phyloP scores from a whole-genome alignment of 35 echinoderm and acorn worm genomes.

The Lytechinus pictus region DNA sequence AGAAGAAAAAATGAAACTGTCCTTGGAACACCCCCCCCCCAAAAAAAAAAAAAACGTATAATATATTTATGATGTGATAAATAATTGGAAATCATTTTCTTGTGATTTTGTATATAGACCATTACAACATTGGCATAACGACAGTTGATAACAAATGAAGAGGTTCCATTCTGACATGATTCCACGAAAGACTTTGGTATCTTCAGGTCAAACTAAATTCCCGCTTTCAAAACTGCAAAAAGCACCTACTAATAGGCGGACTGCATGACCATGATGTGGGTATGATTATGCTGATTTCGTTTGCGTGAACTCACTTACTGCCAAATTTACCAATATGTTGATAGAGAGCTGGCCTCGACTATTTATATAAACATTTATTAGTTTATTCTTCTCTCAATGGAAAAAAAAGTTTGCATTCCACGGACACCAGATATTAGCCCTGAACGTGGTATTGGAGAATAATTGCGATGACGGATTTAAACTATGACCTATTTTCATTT shows the following conservation, averaged over 20 bases:
- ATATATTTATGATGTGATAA: too few relatives aligned
- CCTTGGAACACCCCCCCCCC: too few relatives aligned
- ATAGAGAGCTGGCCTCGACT: background rate
- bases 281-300: background rate
- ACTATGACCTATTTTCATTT: background rate
- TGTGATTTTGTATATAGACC: background rate
- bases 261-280: background rate
- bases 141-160: background rate
- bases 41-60: too few relatives aligned
- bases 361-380: constrained; percentile 9
- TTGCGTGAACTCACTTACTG: background rate
- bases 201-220: background rate
- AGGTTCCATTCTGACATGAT: background rate
- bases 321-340: background rate
- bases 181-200: background rate
- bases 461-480: background rate
- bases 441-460: background rate
- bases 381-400: background rate
- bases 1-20: too few relatives aligned
- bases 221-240: background rate
- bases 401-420: background rate
- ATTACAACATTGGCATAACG: background rate
- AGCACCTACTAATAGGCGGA: too few relatives aligned
- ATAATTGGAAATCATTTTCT: too few relatives aligned
- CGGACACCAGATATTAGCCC: background rate